Evolutionary conservation across 2,888 invertebrate genomes (phyloP).

Genomic region (Taenaris catops): DNA sequence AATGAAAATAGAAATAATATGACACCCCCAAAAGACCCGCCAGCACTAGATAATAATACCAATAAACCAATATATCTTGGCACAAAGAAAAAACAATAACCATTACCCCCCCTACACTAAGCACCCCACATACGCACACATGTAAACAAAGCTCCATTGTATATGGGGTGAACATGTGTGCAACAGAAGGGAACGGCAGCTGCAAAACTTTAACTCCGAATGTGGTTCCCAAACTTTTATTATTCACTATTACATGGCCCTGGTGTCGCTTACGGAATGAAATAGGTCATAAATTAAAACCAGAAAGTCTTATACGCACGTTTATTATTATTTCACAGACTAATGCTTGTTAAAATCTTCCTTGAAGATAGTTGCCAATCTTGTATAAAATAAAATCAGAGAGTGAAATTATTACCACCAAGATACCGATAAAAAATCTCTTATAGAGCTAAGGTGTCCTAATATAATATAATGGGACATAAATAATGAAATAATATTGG

Average conservation of each 20-base stretch:
- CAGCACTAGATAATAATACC: slow-evolving; percentile 22
- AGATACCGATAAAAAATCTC: no score
- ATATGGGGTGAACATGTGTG: slow-evolving; percentile 31
- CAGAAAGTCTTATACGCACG: no score
- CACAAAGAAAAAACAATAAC: slow-evolving; percentile 35
- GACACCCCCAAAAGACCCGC: slow-evolving; percentile 13
- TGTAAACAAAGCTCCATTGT: slow-evolving; percentile 26
- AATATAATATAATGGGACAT: no score
- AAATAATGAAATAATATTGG: no score
- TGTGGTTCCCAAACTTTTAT: slow-evolving; percentile 57
- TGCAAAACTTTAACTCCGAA: slow-evolving; percentile 66
- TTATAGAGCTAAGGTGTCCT: no score
- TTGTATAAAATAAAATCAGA: no score
- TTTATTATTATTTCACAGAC: no score
- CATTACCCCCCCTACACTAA: slow-evolving; percentile 32
- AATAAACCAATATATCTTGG: slow-evolving; percentile 33
- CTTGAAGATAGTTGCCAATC: no score
- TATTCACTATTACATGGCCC: background rate
- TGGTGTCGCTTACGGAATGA: background rate
- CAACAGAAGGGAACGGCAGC: slow-evolving; percentile 60
- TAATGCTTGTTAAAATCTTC: no score
- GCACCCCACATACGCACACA: slow-evolving; percentile 29
- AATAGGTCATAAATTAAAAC: no score
- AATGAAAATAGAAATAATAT: no score
- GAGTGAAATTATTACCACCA: no score